Conservation (phyloP, 2,797 vertebrate genomes). For the Paedocypris micromegethes region DNA sequence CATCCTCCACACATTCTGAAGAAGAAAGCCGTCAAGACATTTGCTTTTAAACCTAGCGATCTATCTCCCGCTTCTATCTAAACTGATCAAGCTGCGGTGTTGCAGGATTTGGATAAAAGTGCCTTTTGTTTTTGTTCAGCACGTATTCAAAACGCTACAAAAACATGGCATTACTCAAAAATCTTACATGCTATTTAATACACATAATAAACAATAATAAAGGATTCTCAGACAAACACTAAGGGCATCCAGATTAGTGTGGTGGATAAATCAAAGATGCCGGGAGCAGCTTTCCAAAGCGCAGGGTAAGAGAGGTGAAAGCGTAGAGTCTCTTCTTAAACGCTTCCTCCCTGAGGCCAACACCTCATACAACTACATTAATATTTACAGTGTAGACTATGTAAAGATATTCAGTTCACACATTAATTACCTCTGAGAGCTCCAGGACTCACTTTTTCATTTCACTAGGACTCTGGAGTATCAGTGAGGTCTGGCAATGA, state of each 20-base stretch:
- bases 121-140: too few species aligned
- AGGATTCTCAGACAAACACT: conserved; percentile 27
- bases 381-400: conserved; percentile 67
- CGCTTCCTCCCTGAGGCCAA: conserved; percentile 15
- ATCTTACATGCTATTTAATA: conserved; percentile 7
- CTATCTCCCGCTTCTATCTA: too few species aligned
- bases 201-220: conserved; percentile 21
- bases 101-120: too few species aligned
- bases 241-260: conserved; percentile 28
- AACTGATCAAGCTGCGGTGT: too few species aligned
- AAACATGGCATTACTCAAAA: background rate
- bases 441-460: conserved; percentile 46
- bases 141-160: too few species aligned
- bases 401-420: conserved; percentile 61
- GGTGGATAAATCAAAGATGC: conserved; percentile 37
- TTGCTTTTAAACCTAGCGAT: conserved; percentile 6
- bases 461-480: background rate
- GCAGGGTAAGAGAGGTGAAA: conserved; percentile 40
- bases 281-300: conserved; percentile 35
- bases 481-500: background rate
- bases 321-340: conserved; percentile 34
- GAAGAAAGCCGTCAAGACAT: conserved; percentile 4
- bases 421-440: conserved; percentile 68
- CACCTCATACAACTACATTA: conserved; percentile 50
- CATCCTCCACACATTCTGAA: conserved; percentile 1